phyloP scores from a whole-genome alignment of 2,888 invertebrate genomes.

The Lumbricus terrestris region DNA sequence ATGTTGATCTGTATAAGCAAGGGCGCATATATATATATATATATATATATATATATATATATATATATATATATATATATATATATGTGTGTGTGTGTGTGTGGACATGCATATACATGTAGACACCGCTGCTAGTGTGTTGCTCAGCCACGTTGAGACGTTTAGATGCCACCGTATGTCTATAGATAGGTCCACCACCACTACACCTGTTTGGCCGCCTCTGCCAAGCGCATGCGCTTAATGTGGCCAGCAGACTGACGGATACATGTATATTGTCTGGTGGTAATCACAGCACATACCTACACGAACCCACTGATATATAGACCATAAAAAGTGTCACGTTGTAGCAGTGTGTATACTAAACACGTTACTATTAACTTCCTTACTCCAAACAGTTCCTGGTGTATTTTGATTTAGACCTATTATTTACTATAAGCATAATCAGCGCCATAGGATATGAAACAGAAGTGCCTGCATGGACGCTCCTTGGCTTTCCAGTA shows the following conservation, averaged over 20 bases:
- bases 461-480: too few relatives aligned
- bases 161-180: not conserved
- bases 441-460: too few relatives aligned
- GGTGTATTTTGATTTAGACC: not conserved
- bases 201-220: not conserved
- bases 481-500: too few relatives aligned
- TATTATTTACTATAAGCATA: too few relatives aligned
- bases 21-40: not conserved
- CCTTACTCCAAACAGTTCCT: not conserved
- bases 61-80: not conserved
- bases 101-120: not conserved
- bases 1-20: too few relatives aligned
- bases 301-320: not conserved
- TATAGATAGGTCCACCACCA: not conserved
- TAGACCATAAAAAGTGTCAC: not conserved
- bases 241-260: not conserved
- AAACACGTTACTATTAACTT: not conserved
- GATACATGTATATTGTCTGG: not conserved
- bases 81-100: too few relatives aligned
- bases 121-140: not conserved
- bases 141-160: not conserved
- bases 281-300: not conserved
- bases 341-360: not conserved
- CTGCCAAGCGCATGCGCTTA: not conserved
- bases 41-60: too few relatives aligned